Evolutionary conservation across 2,888 invertebrate species (phyloP), one percentile per base, ranked within the genome.

Genomic region (Campoletis raptor): DNA sequence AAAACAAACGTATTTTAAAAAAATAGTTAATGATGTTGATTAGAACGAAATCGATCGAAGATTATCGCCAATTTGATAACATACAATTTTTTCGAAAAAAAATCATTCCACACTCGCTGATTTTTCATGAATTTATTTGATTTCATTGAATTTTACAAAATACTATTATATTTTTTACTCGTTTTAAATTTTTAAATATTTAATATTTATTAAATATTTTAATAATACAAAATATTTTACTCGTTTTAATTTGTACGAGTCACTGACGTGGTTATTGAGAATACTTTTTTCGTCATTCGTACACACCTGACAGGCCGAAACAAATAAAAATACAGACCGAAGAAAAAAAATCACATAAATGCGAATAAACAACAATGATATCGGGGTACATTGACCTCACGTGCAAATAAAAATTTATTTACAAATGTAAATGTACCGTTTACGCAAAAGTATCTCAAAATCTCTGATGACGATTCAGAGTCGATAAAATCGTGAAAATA

Each of bases 371-470:
- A 67, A 24, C 18, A 15, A 37, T 21, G 66, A 52, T 77, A 48
- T 48, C 40, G 61, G 21, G 37, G 76, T 5, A 15, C 77, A 48
- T 77, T 77, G 36, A 77, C 77, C 77, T 77, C 77, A 15, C 0
- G 45, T 9, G 36, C n/a, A 0, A 64, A 36, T 36, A 48, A 15
- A 66, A 37, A 66, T 40, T 78, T 3, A 67, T 67, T 67, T 9
- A 40, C 30, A 52, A 52, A 67, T 67, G 37, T 18, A 67, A 67
- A n/a, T n/a, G 67, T 36, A 52, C 15, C 42, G 40, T 18, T 18
- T 24, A 15, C 21, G 24, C 10, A 30, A 57, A 52, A 72, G 72
- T 18, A 74, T 42, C 24, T 24, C 61, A 42, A 42, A 61, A 24
- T 45, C 57, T 64, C 6, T 69, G 24, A 42, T 24, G 40, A 24